Base-by-base conservation (phyloP, 2,888 invertebrate genomes). In the Brachypterus glaber region DNA sequence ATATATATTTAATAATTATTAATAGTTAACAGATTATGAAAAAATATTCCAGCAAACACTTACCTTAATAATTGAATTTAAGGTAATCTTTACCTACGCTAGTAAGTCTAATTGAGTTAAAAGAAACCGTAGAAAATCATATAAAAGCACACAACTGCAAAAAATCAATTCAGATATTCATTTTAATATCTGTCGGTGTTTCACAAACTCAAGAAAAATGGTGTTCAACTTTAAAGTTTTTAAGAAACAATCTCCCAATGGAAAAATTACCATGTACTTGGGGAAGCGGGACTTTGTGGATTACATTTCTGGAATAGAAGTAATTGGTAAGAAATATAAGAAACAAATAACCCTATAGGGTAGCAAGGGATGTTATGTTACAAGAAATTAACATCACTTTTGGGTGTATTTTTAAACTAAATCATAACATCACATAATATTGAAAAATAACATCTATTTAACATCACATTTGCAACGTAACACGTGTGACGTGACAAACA, bases 141-240 rank as follows among this genome's bases (percentile, higher is more conserved):
- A 51, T 50, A 47, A 40, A 48, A 43, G 18, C 4, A 17, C 8
- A 27, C 12, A 7, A 21, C 9, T 21, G n/a, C n/a, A 21, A 21
- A 21, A 9, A 21, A 21, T 9, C 9, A 21, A 9, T 21, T 21
- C 21, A 21, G 21, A 7, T 7, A 21, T 21, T 7, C 21, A 9
- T 21, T 21, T 5, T 21, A n/a, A 21, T 9, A 21, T 9, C 7
- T 8, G n/a, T 21, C 24, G n/a, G 24, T 21, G 24, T 29, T 29
- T 7, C 11, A 5, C 12, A 5, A 12, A 39, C 13, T 24, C 8
- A 21, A 21, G 14, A 4, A 75, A 63, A 46, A 90, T 90, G 91
- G 90, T 89, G 62, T 82, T 80, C 57, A 89, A 87, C 63, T 89
- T 89, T 64, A 85, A 86, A 67, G 90, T 91, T 59, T 91, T 82